These are phyloP conservation scores for Encarsia formosa DNA, from an alignment of 2,888 invertebrate genomes.

Conservation along the genomic window DNA sequence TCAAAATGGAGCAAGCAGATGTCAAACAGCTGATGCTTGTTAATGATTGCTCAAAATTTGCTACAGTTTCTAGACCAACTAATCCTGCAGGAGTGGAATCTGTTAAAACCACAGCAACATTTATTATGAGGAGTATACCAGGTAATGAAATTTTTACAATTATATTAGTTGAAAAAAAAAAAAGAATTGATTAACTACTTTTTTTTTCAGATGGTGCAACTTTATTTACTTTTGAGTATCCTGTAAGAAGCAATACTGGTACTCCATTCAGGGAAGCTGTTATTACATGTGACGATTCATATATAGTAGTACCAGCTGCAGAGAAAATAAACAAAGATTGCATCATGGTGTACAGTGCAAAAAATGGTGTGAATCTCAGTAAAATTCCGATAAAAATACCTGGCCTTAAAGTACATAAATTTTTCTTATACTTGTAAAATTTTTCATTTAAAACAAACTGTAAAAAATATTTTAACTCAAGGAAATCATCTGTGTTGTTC, in stretches of 20 bases:
- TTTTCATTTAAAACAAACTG: neutral
- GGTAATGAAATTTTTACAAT: constrained; percentile 54
- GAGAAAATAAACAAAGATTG: constrained; percentile 81
- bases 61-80: constrained; percentile 68
- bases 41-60: constrained; percentile 69
- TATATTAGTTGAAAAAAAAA: neutral
- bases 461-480: constrained; percentile 39
- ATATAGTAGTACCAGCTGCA: constrained; percentile 73
- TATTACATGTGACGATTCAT: constrained; percentile 75
- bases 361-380: constrained; percentile 63
- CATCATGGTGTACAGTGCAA: constrained; percentile 76
- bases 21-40: constrained; percentile 72
- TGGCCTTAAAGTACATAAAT: constrained; percentile 54
- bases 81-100: constrained; percentile 64
- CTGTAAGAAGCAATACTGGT: constrained; percentile 68
- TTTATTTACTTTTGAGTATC: constrained; percentile 78
- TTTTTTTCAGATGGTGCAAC: constrained; percentile 63
- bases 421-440: neutral
- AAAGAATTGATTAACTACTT: too few relatives aligned
- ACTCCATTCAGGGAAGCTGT: constrained; percentile 71
- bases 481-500: constrained; percentile 72
- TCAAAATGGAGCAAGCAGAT: constrained; percentile 78
- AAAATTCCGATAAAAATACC: constrained; percentile 55
- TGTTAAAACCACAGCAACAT: constrained; percentile 62
- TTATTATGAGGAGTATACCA: constrained; percentile 68